These are phyloP conservation scores for Spisula subtruncata DNA, from an alignment of 2,888 invertebrate genomes.

Conservation along the genomic window DNA sequence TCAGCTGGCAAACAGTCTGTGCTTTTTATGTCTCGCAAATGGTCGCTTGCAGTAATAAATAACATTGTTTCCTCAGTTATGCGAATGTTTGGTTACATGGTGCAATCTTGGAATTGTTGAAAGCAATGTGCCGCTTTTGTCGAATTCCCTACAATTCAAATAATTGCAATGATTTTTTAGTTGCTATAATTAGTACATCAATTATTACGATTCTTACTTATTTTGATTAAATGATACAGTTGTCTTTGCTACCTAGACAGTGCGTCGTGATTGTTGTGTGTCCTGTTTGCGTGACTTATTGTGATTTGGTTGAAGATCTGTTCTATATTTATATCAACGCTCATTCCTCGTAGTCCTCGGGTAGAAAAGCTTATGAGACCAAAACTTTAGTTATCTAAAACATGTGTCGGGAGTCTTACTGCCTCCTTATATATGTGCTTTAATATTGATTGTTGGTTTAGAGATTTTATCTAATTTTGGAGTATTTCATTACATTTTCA, in stretches of 20 bases:
- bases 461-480: no score
- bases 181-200: constrained; percentile 14
- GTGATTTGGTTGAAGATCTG: neutral
- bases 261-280: neutral
- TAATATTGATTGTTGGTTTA: no score
- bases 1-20: neutral
- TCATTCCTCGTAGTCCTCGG: no score
- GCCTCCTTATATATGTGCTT: no score
- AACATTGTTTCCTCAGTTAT: neutral
- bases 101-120: neutral
- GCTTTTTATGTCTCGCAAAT: neutral
- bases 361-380: no score
- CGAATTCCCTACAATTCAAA: neutral
- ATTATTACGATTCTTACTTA: constrained; percentile 28
- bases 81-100: neutral
- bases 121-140: constrained; percentile 14
- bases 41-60: neutral
- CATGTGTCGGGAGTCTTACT: no score
- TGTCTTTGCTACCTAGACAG: neutral
- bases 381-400: no score
- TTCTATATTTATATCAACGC: no score
- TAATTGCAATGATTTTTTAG: constrained; percentile 13
- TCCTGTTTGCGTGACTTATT: neutral
- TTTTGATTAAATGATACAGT: constrained; percentile 11
- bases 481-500: no score